phyloP scores from a whole-genome alignment of 2,797 vertebrate genomes.

The Microcaecilia unicolor region DNA sequence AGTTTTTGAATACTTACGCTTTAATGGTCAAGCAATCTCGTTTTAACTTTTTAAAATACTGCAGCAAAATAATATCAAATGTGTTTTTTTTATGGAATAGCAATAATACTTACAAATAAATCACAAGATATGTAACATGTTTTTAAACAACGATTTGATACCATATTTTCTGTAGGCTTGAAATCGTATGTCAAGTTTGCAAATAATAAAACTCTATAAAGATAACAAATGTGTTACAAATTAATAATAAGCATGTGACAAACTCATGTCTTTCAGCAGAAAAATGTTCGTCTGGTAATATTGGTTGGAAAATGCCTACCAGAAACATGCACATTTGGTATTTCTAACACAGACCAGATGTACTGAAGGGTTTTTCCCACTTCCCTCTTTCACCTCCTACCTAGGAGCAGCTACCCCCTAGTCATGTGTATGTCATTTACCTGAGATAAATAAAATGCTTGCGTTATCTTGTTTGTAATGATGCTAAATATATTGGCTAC shows the following conservation, averaged over 20 bases:
- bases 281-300: too few relatives aligned
- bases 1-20: too few relatives aligned
- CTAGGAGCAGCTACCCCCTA: too few relatives aligned
- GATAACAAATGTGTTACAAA: conserved; percentile 54
- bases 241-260: conserved; percentile 42
- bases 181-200: conserved; percentile 67
- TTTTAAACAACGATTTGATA: conserved; percentile 52
- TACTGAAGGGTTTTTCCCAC: too few relatives aligned
- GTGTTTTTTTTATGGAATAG: conserved; percentile 32
- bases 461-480: not conserved
- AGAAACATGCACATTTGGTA: too few relatives aligned
- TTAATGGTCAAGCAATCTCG: too few relatives aligned
- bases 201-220: conserved; percentile 63
- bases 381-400: too few relatives aligned
- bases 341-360: too few relatives aligned
- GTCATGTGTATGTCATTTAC: too few relatives aligned
- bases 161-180: conserved; percentile 68
- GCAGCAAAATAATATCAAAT: conserved; percentile 44
- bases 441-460: too few relatives aligned
- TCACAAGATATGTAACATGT: conserved; percentile 39
- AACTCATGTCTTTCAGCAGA: conserved; percentile 53
- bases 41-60: too few relatives aligned
- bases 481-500: rapidly evolving
- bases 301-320: too few relatives aligned
- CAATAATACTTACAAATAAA: conserved; percentile 46